Evolutionary conservation across 2,888 invertebrate genomes (phyloP).

Genomic region (Perizoma flavofasciatum): DNA sequence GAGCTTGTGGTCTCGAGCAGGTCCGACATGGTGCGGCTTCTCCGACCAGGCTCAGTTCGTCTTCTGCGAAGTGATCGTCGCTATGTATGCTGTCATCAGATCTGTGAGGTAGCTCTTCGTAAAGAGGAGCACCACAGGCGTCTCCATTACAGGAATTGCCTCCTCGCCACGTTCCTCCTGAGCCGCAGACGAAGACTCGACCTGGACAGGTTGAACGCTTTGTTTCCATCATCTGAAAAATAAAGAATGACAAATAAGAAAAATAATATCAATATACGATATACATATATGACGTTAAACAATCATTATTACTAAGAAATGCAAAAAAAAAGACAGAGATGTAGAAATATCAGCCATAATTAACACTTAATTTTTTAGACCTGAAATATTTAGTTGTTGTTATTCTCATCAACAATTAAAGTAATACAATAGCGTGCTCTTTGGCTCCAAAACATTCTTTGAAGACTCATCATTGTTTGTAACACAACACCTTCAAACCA

Average conservation of each 20-base stretch:
- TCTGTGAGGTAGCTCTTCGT: conserved; percentile 89
- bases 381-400: no score
- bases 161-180: conserved; percentile 83
- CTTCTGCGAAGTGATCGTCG: conserved; percentile 94
- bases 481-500: conserved; percentile 14
- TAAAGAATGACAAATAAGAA: not conserved
- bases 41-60: conserved; percentile 86
- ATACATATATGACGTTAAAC: no score
- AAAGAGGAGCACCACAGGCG: conserved; percentile 87
- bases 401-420: no score
- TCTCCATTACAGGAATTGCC: conserved; percentile 75
- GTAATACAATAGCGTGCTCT: no score
- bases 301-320: no score
- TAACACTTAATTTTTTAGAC: no score
- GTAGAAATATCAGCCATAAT: no score
- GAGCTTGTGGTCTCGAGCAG: conserved; percentile 78
- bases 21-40: conserved; percentile 78
- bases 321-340: no score
- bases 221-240: conserved; percentile 88
- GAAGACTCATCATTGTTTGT: conserved; percentile 13
- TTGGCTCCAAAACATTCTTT: conserved; percentile 1
- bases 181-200: conserved; percentile 88
- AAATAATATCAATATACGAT: not conserved
- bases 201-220: conserved; percentile 84
- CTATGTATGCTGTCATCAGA: conserved; percentile 86